Conservation (phyloP, 2,888 invertebrate genomes). For the Acronicta aceris region DNA sequence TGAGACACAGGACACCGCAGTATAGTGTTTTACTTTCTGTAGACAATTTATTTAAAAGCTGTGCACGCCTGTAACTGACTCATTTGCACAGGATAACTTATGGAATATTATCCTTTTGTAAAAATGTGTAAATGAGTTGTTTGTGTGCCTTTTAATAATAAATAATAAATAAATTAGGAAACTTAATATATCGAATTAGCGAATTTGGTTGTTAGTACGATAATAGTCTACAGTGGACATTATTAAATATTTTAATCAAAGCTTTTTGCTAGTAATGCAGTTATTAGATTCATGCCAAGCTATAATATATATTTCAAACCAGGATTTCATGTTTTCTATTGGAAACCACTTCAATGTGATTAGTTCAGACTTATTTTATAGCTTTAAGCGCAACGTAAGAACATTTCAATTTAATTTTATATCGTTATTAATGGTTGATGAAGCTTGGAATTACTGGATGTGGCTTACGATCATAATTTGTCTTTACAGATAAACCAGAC, state of each 20-base stretch:
- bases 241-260: too few relatives aligned
- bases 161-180: too few relatives aligned
- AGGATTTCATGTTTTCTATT: constrained; percentile 21
- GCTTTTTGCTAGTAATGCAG: background rate
- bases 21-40: background rate
- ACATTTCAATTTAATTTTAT: constrained; percentile 33
- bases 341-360: constrained; percentile 20
- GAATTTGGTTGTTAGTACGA: too few relatives aligned
- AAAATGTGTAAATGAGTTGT: too few relatives aligned
- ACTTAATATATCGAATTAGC: too few relatives aligned
- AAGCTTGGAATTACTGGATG: constrained; percentile 29
- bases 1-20: constrained; percentile 11
- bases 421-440: constrained; percentile 34
- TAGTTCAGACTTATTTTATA: constrained; percentile 20
- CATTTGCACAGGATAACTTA: too few relatives aligned
- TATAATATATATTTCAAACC: background rate
- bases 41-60: too few relatives aligned
- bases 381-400: constrained; percentile 16
- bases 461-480: constrained; percentile 31
- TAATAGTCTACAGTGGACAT: too few relatives aligned
- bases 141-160: too few relatives aligned
- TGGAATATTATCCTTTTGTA: too few relatives aligned
- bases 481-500: constrained; percentile 84
- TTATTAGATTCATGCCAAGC: background rate
- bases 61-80: too few relatives aligned